phyloP scores from a whole-genome alignment of 2,888 invertebrate genomes.

The Auanema freiburgensis region DNA sequence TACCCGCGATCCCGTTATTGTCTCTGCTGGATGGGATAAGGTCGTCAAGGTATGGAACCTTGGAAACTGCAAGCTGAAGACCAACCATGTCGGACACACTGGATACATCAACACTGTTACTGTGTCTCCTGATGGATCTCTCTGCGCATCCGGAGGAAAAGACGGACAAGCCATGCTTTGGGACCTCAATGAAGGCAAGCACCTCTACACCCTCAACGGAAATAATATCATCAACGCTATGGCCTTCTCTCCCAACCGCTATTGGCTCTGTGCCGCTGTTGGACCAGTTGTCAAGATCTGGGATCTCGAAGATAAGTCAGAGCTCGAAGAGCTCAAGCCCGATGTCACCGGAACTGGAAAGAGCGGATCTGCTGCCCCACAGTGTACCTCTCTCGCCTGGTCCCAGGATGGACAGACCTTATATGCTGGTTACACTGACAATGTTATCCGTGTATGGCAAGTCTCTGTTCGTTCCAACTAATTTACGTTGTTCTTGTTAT shows the following conservation, averaged over 20 bases:
- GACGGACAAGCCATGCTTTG: slow-evolving; percentile 99
- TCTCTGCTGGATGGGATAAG: slow-evolving; percentile 97
- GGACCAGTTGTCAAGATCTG: slow-evolving; percentile 98
- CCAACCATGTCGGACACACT: slow-evolving; percentile 93
- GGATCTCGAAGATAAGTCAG: slow-evolving; percentile 99
- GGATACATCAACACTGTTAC: slow-evolving; percentile 98
- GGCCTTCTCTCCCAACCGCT: slow-evolving; percentile 95
- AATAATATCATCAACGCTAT: slow-evolving; percentile 96
- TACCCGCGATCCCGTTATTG: slow-evolving; percentile 95
- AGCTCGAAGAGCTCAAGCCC: slow-evolving; percentile 96
- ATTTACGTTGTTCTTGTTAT: slow-evolving; percentile 25
- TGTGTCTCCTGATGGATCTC: slow-evolving; percentile 96
- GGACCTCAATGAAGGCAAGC: slow-evolving; percentile 99
- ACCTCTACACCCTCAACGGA: slow-evolving; percentile 95
- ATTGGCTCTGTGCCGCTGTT: slow-evolving; percentile 98
- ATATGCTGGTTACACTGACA: slow-evolving; percentile 91
- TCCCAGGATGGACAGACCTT: slow-evolving; percentile 98
- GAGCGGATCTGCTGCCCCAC: slow-evolving; percentile 79
- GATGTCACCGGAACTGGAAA: slow-evolving; percentile 75
- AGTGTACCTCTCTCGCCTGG: slow-evolving; percentile 90
- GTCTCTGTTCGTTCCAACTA: slow-evolving; percentile 69
- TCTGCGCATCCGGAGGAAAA: slow-evolving; percentile 94
- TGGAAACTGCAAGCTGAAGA: slow-evolving; percentile 96
- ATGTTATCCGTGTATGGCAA: slow-evolving; percentile 97
- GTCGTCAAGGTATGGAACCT: slow-evolving; percentile 87